Conservation (phyloP, 2,113 vertebrate genomes). For the Harpagus bidentatus region DNA sequence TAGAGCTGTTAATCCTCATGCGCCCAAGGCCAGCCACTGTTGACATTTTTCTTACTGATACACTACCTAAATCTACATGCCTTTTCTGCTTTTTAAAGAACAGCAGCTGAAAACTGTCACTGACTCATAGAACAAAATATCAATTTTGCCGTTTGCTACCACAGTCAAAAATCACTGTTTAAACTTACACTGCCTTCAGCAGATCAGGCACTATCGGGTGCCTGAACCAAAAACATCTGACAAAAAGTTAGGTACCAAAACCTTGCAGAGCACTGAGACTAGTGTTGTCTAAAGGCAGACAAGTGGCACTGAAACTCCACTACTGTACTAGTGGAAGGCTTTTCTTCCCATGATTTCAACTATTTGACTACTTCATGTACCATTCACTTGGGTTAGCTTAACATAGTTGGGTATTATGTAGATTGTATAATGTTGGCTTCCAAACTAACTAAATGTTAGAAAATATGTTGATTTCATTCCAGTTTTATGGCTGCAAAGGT, state of each 20-base stretch:
- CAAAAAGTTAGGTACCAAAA: background rate
- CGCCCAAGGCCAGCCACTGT: background rate
- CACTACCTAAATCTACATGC: background rate
- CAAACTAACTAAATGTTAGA: background rate
- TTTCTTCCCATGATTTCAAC: background rate
- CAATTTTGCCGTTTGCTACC: background rate
- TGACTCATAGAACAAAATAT: background rate
- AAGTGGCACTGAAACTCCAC: background rate
- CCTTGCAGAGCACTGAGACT: background rate
- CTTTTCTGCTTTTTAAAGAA: background rate
- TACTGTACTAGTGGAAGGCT: background rate
- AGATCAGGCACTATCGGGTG: background rate
- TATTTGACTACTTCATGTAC: background rate
- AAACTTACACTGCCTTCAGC: background rate
- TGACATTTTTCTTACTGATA: background rate
- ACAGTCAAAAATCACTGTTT: background rate
- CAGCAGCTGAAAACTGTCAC: background rate
- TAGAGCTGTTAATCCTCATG: background rate
- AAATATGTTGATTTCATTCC: background rate
- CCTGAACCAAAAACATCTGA: background rate
- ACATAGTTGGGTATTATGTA: background rate
- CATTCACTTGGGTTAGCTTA: background rate
- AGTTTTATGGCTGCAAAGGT: background rate
- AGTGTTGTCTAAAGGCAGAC: background rate
- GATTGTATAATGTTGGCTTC: background rate